Conservation (phyloP, 2,797 vertebrate genomes). For the Siniperca scherzeri region DNA sequence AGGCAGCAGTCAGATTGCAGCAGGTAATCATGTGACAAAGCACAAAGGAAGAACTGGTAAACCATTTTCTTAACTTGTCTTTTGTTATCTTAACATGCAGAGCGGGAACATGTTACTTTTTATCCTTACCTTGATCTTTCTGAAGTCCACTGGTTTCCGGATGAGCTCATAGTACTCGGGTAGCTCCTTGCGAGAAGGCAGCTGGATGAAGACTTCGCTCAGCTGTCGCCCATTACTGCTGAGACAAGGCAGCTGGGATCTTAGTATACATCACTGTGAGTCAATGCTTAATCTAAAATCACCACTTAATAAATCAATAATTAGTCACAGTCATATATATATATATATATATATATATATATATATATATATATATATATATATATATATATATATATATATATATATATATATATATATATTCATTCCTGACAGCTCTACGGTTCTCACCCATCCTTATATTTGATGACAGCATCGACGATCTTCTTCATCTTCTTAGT, state of each 20-base stretch:
- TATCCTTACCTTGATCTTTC: constrained; percentile 93
- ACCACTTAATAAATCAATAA: not conserved
- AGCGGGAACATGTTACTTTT: not conserved
- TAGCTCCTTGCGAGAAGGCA: constrained; percentile 96
- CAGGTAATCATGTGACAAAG: not conserved
- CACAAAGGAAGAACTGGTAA: not conserved
- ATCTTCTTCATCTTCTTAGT: constrained; percentile 98
- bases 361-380: too few species aligned
- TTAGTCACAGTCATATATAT: not conserved
- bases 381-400: too few species aligned
- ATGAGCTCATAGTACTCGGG: constrained; percentile 98
- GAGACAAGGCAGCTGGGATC: not conserved
- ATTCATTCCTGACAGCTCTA: not conserved
- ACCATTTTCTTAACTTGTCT: too few species aligned
- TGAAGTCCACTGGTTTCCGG: constrained; percentile 97
- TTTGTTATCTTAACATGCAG: not conserved
- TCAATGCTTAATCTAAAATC: not conserved
- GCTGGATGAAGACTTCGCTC: constrained; percentile 97
- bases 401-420: too few species aligned
- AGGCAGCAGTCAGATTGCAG: not conserved
- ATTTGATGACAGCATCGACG: constrained; percentile 95
- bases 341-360: too few species aligned
- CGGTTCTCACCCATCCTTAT: constrained; percentile 92
- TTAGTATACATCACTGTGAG: not conserved
- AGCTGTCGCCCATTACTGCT: constrained; percentile 92